These are phyloP conservation scores for Ecliptopera silaceata DNA, from an alignment of 2,888 invertebrate genomes.

Conservation along the genomic window DNA sequence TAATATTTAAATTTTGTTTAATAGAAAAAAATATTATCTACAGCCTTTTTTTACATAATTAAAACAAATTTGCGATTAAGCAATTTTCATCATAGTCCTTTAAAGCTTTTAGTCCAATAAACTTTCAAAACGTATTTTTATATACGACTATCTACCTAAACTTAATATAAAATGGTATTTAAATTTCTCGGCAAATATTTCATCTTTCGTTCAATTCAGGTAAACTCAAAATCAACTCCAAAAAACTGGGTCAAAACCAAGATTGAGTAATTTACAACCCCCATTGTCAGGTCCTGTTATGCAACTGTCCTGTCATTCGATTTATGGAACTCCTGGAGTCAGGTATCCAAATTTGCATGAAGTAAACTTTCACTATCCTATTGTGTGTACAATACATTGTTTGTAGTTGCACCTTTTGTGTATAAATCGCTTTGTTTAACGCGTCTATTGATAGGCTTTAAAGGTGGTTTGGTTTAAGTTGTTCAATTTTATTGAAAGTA, in stretches of 20 bases:
- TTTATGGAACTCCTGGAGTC: conserved; percentile 31
- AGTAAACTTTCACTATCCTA: conserved; percentile 69
- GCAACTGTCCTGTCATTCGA: conserved; percentile 48
- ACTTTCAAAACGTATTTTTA: too few species aligned
- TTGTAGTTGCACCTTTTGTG: conserved; percentile 47
- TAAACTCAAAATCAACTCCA: conserved; percentile 53
- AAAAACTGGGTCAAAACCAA: conserved; percentile 57
- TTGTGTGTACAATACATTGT: conserved; percentile 51
- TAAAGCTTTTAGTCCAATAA: too few species aligned
- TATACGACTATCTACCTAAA: too few species aligned
- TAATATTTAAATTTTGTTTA: too few species aligned
- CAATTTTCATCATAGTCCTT: too few species aligned
- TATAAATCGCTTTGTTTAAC: conserved; percentile 26
- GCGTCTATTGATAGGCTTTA: conserved; percentile 1
- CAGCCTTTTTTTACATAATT: too few species aligned
- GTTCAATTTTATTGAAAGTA: neutral
- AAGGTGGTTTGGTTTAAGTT: conserved; percentile 5
- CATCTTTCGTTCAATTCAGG: conserved; percentile 41
- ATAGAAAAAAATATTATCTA: too few species aligned
- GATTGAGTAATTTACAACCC: conserved; percentile 60
- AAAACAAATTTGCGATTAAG: too few species aligned
- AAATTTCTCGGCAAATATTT: too few species aligned
- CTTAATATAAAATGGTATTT: too few species aligned
- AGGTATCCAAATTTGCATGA: conserved; percentile 64
- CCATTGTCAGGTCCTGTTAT: conserved; percentile 60